phyloP scores from a whole-genome alignment of 64 coral and sea anemone genomes.

The Acropora tenuis region DNA sequence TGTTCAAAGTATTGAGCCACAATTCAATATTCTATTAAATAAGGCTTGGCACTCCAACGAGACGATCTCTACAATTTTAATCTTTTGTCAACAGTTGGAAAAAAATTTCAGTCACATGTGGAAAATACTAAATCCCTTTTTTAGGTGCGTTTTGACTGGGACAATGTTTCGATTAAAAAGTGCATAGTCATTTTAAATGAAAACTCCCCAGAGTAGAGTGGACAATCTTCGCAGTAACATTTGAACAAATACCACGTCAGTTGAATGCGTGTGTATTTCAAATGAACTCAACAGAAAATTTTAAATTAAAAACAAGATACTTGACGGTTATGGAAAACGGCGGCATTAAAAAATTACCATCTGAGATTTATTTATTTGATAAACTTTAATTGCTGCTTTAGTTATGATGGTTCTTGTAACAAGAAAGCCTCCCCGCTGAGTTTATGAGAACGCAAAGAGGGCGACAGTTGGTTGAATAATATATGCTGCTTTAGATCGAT shows the following conservation, averaged over 20 bases:
- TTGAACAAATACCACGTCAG: background rate
- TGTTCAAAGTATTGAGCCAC: background rate
- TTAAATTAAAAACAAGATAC: background rate
- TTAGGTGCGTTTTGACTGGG: background rate
- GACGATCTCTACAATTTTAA: background rate
- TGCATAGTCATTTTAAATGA: background rate
- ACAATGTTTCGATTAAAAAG: constrained; percentile 20
- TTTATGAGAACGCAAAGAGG: constrained; percentile 9
- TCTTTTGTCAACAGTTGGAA: constrained; percentile 9
- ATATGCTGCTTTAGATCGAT: background rate
- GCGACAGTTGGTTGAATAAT: constrained; percentile 16
- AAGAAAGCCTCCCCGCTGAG: background rate
- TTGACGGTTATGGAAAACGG: constrained; percentile 12
- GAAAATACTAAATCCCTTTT: background rate
- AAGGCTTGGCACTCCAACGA: background rate
- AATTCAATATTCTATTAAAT: background rate
- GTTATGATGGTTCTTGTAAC: background rate
- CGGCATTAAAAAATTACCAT: background rate
- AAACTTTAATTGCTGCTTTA: constrained; percentile 24
- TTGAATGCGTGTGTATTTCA: background rate
- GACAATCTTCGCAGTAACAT: background rate
- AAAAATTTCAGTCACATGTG: constrained; percentile 20
- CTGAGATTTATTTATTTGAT: background rate
- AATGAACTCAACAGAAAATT: background rate
- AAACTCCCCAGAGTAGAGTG: background rate